Evolutionary conservation across 2,797 vertebrate genomes (phyloP).

Genomic region (Notamacropus eugenii): DNA sequence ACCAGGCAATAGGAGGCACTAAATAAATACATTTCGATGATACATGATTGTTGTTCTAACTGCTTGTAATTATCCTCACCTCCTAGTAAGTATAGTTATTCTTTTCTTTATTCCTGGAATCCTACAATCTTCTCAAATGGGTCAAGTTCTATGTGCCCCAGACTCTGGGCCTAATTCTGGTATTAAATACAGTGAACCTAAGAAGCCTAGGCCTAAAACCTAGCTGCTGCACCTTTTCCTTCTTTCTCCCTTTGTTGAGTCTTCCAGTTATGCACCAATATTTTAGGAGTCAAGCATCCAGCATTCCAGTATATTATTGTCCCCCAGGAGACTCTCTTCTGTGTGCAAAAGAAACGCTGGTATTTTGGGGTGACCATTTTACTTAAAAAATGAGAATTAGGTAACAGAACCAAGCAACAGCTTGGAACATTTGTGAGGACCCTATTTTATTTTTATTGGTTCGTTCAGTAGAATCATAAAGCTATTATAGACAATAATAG

Average conservation of each 20-base stretch:
- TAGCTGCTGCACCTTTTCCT: neutral
- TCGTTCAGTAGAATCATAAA: constrained; percentile 45
- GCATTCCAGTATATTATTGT: neutral
- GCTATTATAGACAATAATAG: constrained; percentile 51
- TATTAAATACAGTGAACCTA: neutral
- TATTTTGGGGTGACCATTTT: constrained; percentile 28
- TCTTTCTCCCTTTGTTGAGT: neutral
- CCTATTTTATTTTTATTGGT: constrained; percentile 52
- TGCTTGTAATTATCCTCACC: neutral
- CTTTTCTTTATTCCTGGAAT: neutral
- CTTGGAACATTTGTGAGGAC: constrained; percentile 1
- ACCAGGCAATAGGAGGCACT: neutral
- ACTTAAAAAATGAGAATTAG: constrained; percentile 53
- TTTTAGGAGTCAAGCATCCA: neutral
- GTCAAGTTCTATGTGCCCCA: neutral
- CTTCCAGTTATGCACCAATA: neutral
- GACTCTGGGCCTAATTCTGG: neutral
- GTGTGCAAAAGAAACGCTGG: constrained; percentile 35
- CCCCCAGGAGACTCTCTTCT: constrained; percentile 6
- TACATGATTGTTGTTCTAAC: neutral
- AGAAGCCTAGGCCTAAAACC: neutral
- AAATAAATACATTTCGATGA: neutral
- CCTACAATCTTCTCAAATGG: neutral
- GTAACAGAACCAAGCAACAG: constrained; percentile 3
- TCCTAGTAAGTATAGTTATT: neutral